Percentiles rank a stretch among this genome's conserved stretches.
phyloP scores from a whole-genome alignment of 2,888 invertebrate species.

The Oeneis ivallda region DNA sequence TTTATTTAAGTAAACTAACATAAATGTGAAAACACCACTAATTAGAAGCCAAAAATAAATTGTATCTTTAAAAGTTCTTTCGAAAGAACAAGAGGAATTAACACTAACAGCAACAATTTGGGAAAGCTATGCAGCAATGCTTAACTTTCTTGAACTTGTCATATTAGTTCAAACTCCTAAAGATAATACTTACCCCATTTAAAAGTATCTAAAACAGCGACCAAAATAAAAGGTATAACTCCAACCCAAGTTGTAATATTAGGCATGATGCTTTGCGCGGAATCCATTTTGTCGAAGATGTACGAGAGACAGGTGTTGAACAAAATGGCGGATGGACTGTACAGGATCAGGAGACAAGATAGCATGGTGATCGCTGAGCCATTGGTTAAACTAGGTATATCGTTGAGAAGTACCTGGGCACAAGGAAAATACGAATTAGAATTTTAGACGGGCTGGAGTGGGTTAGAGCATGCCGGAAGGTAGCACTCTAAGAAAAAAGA shows the following conservation, averaged over 20 bases:
- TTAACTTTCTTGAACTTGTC: too few species aligned
- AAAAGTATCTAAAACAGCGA: conserved; percentile 87
- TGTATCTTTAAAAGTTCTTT: not conserved
- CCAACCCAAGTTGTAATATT: conserved; percentile 89
- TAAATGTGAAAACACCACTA: not conserved
- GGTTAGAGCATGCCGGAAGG: too few species aligned
- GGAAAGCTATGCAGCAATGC: too few species aligned
- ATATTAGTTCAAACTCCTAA: not conserved
- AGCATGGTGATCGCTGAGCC: conserved; percentile 86
- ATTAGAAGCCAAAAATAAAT: not conserved
- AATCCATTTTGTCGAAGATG: conserved; percentile 91
- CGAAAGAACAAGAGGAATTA: not conserved
- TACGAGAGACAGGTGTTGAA: conserved; percentile 90
- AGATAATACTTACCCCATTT: conserved; percentile 82
- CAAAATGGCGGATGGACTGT: conserved; percentile 88
- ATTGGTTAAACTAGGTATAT: conserved; percentile 86
- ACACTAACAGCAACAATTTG: too few species aligned
- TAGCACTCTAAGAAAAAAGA: too few species aligned
- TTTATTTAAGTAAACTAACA: not conserved
- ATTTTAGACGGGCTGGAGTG: not conserved
- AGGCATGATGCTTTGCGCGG: conserved; percentile 89
- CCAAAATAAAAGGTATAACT: conserved; percentile 87
- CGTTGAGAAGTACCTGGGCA: conserved; percentile 84
- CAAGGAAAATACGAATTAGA: not conserved
- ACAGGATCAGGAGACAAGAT: conserved; percentile 84